Percentiles rank a stretch among this genome's conserved stretches.
These are phyloP conservation scores for Ichneumoninae sp. DNA, from an alignment of 2,888 invertebrate species.

Conservation along the genomic window DNA sequence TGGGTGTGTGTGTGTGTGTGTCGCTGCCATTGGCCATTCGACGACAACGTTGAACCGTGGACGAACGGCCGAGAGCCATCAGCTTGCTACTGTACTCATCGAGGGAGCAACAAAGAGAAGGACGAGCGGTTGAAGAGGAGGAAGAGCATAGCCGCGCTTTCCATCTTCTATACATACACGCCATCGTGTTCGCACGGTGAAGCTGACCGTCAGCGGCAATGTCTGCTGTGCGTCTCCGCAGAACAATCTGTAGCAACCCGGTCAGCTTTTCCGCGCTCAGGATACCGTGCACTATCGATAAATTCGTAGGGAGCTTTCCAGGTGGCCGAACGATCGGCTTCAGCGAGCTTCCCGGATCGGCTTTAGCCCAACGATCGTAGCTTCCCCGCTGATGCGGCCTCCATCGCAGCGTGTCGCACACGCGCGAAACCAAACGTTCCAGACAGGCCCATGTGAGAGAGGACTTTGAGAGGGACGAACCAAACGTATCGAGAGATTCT, in stretches of 20 bases:
- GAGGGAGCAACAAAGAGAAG: conserved; percentile 42
- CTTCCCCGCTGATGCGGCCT: conserved; percentile 35
- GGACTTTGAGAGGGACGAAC: background rate
- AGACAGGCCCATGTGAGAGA: conserved; percentile 5
- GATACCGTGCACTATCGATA: conserved; percentile 38
- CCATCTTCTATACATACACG: conserved; percentile 25
- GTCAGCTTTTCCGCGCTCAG: conserved; percentile 1
- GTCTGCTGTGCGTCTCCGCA: conserved; percentile 15
- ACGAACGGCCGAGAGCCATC: conserved; percentile 53
- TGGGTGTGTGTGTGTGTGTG: conserved; percentile 28
- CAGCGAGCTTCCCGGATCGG: conserved; percentile 47
- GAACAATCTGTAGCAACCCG: conserved; percentile 9
- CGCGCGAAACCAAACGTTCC: background rate
- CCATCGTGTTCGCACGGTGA: background rate
- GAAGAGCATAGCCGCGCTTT: conserved; percentile 16
- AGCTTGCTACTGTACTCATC: conserved; percentile 36
- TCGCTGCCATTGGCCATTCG: conserved; percentile 61
- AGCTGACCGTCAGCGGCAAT: conserved; percentile 31
- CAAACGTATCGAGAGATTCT: conserved; percentile 4
- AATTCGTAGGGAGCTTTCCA: conserved; percentile 48
- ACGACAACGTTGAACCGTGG: conserved; percentile 57
- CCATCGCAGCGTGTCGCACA: background rate
- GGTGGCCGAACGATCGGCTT: conserved; percentile 48
- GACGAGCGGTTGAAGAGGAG: conserved; percentile 27
- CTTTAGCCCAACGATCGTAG: conserved; percentile 34